Conservation (phyloP, 2,113 vertebrate species). For the Polypterus senegalus region DNA sequence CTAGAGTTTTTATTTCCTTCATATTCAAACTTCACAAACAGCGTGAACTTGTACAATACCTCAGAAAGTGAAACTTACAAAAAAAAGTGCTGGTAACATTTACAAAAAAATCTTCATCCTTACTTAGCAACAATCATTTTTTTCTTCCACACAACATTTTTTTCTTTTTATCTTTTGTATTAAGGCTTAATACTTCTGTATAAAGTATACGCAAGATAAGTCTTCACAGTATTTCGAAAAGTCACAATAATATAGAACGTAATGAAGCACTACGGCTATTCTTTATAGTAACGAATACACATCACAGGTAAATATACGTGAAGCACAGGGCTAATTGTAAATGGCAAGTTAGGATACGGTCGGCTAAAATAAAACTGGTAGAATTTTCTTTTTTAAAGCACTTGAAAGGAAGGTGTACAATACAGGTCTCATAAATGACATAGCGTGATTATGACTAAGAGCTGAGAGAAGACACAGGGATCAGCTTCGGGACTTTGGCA, state of each 20-base stretch:
- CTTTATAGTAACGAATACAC: conserved; percentile 77
- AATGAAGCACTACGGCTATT: conserved; percentile 75
- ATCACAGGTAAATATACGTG: conserved; percentile 76
- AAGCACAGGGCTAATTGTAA: conserved; percentile 72
- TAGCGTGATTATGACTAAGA: conserved; percentile 60
- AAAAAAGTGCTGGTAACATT: conserved; percentile 79
- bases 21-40: conserved; percentile 80
- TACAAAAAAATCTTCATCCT: conserved; percentile 69
- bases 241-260: conserved; percentile 78
- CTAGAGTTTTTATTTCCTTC: conserved; percentile 72
- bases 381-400: conserved; percentile 49
- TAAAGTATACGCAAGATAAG: conserved; percentile 80
- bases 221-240: conserved; percentile 77
- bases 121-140: conserved; percentile 76
- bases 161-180: conserved; percentile 54
- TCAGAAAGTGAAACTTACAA: conserved; percentile 80
- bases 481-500: conserved; percentile 69
- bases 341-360: conserved; percentile 75
- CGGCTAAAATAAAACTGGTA: conserved; percentile 54
- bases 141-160: conserved; percentile 65
- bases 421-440: conserved; percentile 33
- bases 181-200: conserved; percentile 81
- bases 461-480: conserved; percentile 47
- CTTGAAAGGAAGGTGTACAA: conserved; percentile 52
- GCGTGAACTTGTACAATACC: conserved; percentile 78